Evolutionary conservation across 2,113 vertebrate species (phyloP), one percentile per base, ranked within the genome.

Genomic region (Gyps fulvus): DNA sequence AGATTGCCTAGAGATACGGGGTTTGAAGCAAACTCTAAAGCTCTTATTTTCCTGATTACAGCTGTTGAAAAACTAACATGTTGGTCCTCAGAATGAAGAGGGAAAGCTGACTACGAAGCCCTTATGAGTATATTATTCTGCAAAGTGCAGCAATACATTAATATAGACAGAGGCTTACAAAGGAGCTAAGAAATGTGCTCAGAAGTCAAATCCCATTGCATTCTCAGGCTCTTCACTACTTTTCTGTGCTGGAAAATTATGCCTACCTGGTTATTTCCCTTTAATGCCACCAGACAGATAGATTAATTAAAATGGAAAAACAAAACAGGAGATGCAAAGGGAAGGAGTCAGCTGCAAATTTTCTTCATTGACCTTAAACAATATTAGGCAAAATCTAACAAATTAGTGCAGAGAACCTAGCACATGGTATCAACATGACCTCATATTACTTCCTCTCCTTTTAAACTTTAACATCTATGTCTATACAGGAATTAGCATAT

Each of bases 1-100:
- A 96, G 96, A 97, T 97, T 96, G 96, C 95, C 93, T 95, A 96
- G 93, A 96, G 93, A 97, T 95, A 91, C 87, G 67, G 93, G 94
- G 93, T 96, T 95, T 97, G 94, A 95, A 97, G 87, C 87, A 96
- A 95, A 80, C 95, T 94, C 89, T 97, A 96, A 96, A 96, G 94
- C 96, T 96, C 91, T 97, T 97, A 95, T 97, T 97, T 97, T 97
- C 94, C 87, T 97, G 95, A 97, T 94, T 95, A 96, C 94, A 96
- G 96, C 97, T 95, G 94, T 96, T 96, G 94, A 97, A 94, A 97
- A 95, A 96, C 93, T 97, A 96, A 97, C 93, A 94, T 95, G 95
- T 97, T 97, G 96, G 96, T 96, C 96, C 96, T 96, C 96, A 94
- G 95, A 96, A 97, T 93, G 84, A 96, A 94, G 93, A 94, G 76